Evolutionary conservation across 1,140 invertebrate genomes (phyloP).

Genomic region (Lordiphosa stackelbergi): DNA sequence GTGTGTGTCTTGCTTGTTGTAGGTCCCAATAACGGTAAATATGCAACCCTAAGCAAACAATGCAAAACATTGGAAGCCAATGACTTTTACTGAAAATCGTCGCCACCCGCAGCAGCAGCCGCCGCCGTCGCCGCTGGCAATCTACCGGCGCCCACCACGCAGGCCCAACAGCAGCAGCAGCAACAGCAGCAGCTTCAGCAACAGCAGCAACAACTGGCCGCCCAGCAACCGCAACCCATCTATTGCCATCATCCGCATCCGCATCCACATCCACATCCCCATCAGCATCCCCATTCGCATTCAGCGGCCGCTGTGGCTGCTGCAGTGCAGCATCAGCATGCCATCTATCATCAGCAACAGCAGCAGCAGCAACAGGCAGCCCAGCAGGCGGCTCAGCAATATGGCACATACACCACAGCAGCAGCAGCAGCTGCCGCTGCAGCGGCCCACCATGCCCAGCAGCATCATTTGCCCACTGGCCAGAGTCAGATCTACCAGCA

Average conservation of each 20-base stretch:
- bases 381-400: conserved; percentile 50
- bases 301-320: conserved; percentile 70
- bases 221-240: conserved; percentile 60
- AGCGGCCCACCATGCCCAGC: conserved; percentile 60
- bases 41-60: conserved; percentile 94
- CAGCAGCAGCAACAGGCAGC: conserved; percentile 36
- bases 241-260: conserved; percentile 75
- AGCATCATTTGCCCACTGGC: conserved; percentile 63
- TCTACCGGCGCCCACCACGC: conserved; percentile 54
- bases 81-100: conserved; percentile 94
- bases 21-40: conserved; percentile 87
- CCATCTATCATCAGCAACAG: conserved; percentile 75
- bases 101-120: conserved; percentile 78
- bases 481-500: conserved; percentile 76
- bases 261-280: conserved; percentile 72
- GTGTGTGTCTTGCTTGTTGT: conserved; percentile 59
- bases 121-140: conserved; percentile 50
- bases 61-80: conserved; percentile 95
- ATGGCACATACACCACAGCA: conserved; percentile 69
- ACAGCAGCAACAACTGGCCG: conserved; percentile 71
- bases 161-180: conserved; percentile 51
- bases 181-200: conserved; percentile 40
- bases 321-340: conserved; percentile 72
- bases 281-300: conserved; percentile 73
- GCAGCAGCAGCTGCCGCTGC: conserved; percentile 29